Conservation (phyloP, 2,888 invertebrate genomes). For the Caenorhabditis imperialis region DNA sequence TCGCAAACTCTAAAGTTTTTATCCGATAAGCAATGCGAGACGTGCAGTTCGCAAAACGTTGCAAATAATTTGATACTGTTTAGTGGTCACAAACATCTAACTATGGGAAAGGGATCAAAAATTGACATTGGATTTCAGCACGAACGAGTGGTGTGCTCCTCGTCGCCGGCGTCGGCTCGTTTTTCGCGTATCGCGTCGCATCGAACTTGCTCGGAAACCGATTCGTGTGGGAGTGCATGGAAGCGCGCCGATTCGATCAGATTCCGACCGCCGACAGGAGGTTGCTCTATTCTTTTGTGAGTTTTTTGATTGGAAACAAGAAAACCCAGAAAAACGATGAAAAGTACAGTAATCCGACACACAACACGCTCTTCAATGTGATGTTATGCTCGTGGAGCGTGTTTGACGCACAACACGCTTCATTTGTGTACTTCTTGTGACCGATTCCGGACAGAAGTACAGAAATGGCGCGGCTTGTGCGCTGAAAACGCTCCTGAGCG, state of each 20-base stretch:
- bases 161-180: slow-evolving; percentile 77
- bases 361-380: too few species aligned
- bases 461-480: too few species aligned
- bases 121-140: too few species aligned
- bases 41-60: too few species aligned
- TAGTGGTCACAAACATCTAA: slow-evolving; percentile 12
- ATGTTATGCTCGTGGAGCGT: too few species aligned
- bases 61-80: too few species aligned
- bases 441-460: too few species aligned
- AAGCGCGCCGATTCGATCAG: slow-evolving; percentile 66
- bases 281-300: slow-evolving; percentile 62
- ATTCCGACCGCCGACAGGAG: slow-evolving; percentile 72
- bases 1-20: slow-evolving; percentile 23
- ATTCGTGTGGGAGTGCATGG: slow-evolving; percentile 74
- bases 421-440: too few species aligned
- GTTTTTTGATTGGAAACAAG: slow-evolving; percentile 23
- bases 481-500: too few species aligned
- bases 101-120: neutral
- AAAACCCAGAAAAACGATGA: too few species aligned
- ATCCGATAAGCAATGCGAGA: slow-evolving; percentile 29
- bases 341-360: too few species aligned
- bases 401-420: too few species aligned
- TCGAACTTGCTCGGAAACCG: slow-evolving; percentile 60
- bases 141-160: slow-evolving; percentile 75
- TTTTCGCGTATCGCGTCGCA: slow-evolving; percentile 75